Percentiles rank a stretch among this genome's conserved stretches.
phyloP scores from a whole-genome alignment of 2,113 vertebrate species.

The Elaphurus davidianus region DNA sequence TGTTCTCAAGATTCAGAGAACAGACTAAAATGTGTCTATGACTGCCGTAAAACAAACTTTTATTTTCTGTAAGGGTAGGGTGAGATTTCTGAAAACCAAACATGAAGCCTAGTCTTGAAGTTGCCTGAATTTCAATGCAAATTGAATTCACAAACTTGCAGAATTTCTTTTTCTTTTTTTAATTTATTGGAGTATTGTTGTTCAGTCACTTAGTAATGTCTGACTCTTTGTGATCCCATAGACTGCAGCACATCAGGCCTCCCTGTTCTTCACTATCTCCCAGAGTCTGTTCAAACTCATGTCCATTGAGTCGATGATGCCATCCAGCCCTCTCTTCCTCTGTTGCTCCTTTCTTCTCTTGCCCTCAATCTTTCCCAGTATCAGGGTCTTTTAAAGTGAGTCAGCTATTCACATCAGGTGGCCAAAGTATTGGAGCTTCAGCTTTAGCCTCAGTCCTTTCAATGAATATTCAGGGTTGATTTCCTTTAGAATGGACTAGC shows the following conservation, averaged over 20 bases:
- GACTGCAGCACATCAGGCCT: not conserved
- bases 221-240: not conserved
- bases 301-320: not conserved
- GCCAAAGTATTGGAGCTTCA: not conserved
- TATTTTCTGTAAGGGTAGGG: not conserved
- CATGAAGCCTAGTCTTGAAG: not conserved
- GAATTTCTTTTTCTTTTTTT: not conserved
- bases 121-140: not conserved
- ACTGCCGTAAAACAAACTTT: not conserved
- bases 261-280: not conserved
- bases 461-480: not conserved
- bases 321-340: not conserved
- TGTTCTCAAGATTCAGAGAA: not conserved
- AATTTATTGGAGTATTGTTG: not conserved
- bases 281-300: not conserved
- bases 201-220: not conserved
- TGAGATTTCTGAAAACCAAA: not conserved
- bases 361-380: not conserved
- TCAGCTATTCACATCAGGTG: not conserved
- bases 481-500: not conserved
- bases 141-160: not conserved
- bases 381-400: not conserved
- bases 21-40: not conserved
- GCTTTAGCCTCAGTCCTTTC: not conserved
- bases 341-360: not conserved